These are phyloP conservation scores for Bryconaethiops microstoma DNA, from an alignment of 2,797 vertebrate species.

Conservation along the genomic window DNA sequence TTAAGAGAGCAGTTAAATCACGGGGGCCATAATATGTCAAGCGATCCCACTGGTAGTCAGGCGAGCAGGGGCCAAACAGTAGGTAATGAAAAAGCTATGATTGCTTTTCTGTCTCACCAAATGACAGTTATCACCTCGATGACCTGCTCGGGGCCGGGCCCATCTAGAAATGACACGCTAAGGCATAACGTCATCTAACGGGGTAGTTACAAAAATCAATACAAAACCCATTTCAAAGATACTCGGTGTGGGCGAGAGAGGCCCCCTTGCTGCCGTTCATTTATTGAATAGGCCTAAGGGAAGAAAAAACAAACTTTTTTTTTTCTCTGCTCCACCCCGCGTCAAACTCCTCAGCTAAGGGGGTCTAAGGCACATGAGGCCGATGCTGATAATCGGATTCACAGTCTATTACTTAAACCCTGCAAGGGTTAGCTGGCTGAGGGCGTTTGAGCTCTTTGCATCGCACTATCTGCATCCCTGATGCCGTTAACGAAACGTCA, in stretches of 20 bases:
- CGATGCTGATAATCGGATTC: constrained; percentile 92
- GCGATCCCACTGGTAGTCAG: constrained; percentile 87
- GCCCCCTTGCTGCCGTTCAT: constrained; percentile 94
- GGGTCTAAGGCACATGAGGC: neutral
- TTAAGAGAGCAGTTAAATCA: constrained; percentile 99
- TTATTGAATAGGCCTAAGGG: constrained; percentile 98
- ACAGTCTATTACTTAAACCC: constrained; percentile 91
- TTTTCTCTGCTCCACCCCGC: constrained; percentile 84
- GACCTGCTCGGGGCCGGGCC: constrained; percentile 96
- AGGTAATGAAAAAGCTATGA: constrained; percentile 99
- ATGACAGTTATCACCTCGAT: constrained; percentile 99
- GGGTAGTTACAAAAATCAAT: constrained; percentile 99
- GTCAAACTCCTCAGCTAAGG: constrained; percentile 88
- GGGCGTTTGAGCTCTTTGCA: neutral
- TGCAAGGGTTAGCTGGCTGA: neutral
- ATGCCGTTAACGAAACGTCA: constrained; percentile 35
- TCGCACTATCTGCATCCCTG: constrained; percentile 33
- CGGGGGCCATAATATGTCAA: constrained; percentile 98
- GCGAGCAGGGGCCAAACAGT: constrained; percentile 90
- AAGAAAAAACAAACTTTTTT: constrained; percentile 88
- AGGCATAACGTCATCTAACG: constrained; percentile 99
- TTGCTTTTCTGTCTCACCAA: constrained; percentile 99
- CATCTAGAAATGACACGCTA: constrained; percentile 98
- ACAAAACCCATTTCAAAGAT: constrained; percentile 99
- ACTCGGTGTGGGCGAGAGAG: constrained; percentile 79